Evolutionary conservation across 92 coral and sea anemone genomes (phyloP), one percentile per base, ranked within the genome.

Genomic region (Paramuricea clavata): DNA sequence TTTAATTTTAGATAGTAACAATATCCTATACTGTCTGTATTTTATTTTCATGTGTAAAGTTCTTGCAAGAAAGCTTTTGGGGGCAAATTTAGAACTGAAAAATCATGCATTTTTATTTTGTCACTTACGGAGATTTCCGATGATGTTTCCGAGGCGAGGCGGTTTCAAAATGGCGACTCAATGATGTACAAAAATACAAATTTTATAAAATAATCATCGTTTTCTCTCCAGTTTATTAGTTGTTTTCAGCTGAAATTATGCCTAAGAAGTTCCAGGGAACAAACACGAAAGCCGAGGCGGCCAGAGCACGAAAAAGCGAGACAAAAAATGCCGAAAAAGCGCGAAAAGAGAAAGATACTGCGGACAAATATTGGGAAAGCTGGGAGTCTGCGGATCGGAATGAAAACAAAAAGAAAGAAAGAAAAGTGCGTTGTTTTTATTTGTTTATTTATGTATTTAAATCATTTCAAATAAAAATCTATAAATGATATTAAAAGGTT

Each of bases 221-320:
- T 47, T 47, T 15, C 4, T 36, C 13, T 5, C 12, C 13, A 47
- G 5, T 74, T 23, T 13, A 7, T 1, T 41, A 16, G 61, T 74
- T 74, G 5, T 74, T 47, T 21, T 41, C 56, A 31, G 16, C 56
- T 19, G 32, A 1, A 59, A 92, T 25, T 17, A 97, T 97, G 99
- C 99, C 99, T 41, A 97, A 97, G 89, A 97, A 97, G 52, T 94
- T 97, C 88, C 95, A 97, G 88, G 99, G 98, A 6, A 87, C 89
- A 27, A 97, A 97, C 78, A 65, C 99, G 64, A 97, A 97, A 69
- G 99, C 99, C 30, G 99, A 97, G 81, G 98, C 90, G 75, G 94
- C 99, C 11, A 89, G 98, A 74, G 93, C 95, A 19, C 92, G 99
- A 11, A 94, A 93, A 67, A 93, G 91, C 42, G 97, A 93, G 8